A percentile compares a stretch with the other conserved stretches of the same genome.
These are phyloP conservation scores for Eupelmus urozonus DNA, from an alignment of 2,888 invertebrate genomes.

Conservation along the genomic window DNA sequence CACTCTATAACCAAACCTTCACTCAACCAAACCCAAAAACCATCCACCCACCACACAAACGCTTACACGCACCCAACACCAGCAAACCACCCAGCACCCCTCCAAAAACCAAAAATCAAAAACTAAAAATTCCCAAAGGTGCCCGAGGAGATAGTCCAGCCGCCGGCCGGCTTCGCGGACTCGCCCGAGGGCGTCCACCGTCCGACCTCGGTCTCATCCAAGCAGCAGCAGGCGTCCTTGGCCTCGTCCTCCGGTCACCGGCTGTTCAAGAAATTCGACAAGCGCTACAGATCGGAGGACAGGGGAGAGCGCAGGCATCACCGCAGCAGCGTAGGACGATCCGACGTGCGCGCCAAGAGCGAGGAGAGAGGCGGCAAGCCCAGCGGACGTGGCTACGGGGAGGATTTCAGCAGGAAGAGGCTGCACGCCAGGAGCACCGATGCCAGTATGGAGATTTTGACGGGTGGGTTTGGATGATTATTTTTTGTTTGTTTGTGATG, in stretches of 20 bases:
- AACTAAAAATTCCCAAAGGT: slow-evolving; percentile 64
- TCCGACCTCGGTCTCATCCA: slow-evolving; percentile 40
- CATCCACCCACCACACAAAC: no score
- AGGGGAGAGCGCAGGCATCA: slow-evolving; percentile 83
- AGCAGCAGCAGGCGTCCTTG: slow-evolving; percentile 22
- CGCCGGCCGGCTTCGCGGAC: slow-evolving; percentile 93
- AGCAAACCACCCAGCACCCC: no score
- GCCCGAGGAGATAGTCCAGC: slow-evolving; percentile 87
- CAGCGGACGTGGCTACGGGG: slow-evolving; percentile 62
- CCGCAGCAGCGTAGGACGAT: slow-evolving; percentile 78
- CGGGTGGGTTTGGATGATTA: no score
- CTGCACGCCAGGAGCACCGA: slow-evolving; percentile 83
- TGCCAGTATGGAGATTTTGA: slow-evolving; percentile 80
- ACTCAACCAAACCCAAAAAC: background rate
- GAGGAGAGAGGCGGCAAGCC: slow-evolving; percentile 74
- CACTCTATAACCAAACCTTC: no score
- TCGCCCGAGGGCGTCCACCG: slow-evolving; percentile 82
- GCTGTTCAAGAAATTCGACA: slow-evolving; percentile 88
- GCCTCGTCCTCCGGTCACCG: slow-evolving; percentile 36
- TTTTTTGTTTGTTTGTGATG: no score
- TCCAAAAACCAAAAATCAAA: background rate
- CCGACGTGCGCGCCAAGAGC: slow-evolving; percentile 87
- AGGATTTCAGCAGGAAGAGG: slow-evolving; percentile 65
- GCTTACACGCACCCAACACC: no score
- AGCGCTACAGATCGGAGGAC: slow-evolving; percentile 88